A percentile compares a stretch with the other conserved stretches of the same genome.
Evolutionary conservation across 1,140 invertebrate species (phyloP).

Genomic region (Glossosoma conforme): DNA sequence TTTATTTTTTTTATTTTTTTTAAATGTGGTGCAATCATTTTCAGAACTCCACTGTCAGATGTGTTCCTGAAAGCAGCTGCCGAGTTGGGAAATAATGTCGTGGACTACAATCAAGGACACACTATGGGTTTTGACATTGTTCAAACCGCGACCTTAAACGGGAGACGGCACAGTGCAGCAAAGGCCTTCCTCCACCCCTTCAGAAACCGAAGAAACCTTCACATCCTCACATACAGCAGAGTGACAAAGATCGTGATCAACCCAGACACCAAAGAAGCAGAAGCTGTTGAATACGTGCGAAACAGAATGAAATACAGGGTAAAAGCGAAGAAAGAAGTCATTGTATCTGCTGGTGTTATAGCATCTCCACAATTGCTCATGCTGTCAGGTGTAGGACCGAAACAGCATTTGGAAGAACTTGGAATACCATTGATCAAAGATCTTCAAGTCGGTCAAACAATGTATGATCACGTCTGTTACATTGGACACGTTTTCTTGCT

Average conservation of each 20-base stretch:
- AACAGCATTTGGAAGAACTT: conserved; percentile 52
- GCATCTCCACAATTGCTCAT: conserved; percentile 70
- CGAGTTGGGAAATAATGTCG: conserved; percentile 49
- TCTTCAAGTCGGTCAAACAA: conserved; percentile 57
- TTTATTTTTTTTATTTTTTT: no score
- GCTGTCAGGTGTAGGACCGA: conserved; percentile 68
- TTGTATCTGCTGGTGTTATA: conserved; percentile 61
- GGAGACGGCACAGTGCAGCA: conserved; percentile 50
- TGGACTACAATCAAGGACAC: conserved; percentile 49
- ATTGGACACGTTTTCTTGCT: conserved; percentile 57
- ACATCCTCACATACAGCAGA: conserved; percentile 51
- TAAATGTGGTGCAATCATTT: no score
- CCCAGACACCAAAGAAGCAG: conserved; percentile 53
- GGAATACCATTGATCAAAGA: conserved; percentile 57
- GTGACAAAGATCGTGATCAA: conserved; percentile 62
- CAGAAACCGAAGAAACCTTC: conserved; percentile 59
- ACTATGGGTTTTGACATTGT: conserved; percentile 47
- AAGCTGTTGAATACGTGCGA: conserved; percentile 58
- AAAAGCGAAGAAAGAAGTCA: conserved; percentile 55
- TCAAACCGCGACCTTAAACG: conserved; percentile 57
- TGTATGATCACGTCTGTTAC: conserved; percentile 67
- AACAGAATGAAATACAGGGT: conserved; percentile 38
- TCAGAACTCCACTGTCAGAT: conserved; percentile 36
- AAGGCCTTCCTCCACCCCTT: conserved; percentile 54
- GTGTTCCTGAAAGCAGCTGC: conserved; percentile 53